These are phyloP conservation scores for Gracilinanus agilis DNA, from an alignment of 2,113 vertebrate species.

Conservation along the genomic window DNA sequence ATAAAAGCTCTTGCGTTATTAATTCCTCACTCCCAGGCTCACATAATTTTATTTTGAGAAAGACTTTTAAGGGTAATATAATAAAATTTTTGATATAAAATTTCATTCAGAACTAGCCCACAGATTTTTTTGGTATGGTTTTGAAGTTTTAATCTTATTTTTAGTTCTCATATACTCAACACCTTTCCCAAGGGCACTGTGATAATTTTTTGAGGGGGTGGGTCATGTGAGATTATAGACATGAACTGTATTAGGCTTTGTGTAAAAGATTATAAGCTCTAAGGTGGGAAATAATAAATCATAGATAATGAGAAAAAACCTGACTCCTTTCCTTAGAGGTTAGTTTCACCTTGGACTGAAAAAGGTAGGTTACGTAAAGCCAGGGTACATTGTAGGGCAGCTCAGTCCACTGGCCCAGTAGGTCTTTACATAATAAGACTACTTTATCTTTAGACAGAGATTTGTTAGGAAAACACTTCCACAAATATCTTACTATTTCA, in stretches of 20 bases:
- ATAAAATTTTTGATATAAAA: conserved; percentile 25
- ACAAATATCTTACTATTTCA: background rate
- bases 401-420: background rate
- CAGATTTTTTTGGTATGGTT: background rate
- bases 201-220: background rate
- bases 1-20: conserved; percentile 14
- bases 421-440: background rate
- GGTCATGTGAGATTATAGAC: background rate
- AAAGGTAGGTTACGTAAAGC: background rate
- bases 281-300: background rate
- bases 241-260: background rate
- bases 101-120: conserved; percentile 17
- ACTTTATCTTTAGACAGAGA: background rate
- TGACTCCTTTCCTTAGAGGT: background rate
- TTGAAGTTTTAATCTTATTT: background rate
- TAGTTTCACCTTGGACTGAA: background rate
- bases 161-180: background rate
- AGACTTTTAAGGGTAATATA: background rate
- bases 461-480: background rate
- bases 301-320: background rate
- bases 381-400: background rate
- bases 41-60: conserved; percentile 15
- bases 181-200: background rate
- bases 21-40: conserved; percentile 18
- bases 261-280: background rate